Conservation (phyloP, 2,888 invertebrate species). For the Diaperis boleti region DNA sequence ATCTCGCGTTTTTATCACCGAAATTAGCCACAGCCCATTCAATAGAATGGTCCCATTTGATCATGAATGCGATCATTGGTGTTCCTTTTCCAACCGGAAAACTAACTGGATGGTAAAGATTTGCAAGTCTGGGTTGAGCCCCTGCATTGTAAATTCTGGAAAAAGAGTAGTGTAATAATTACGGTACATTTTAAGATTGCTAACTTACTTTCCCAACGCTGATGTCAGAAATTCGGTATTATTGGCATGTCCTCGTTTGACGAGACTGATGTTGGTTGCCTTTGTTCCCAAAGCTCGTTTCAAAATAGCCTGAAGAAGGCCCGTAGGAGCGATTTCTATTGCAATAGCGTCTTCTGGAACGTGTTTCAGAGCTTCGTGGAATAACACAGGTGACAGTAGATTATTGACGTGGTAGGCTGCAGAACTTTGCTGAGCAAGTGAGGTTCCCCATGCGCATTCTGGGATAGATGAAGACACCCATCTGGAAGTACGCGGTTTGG, state of each 20-base stretch:
- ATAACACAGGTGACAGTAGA: slow-evolving; percentile 91
- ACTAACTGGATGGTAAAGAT: slow-evolving; percentile 80
- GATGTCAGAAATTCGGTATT: slow-evolving; percentile 81
- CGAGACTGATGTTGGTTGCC: slow-evolving; percentile 84
- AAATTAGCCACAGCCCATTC: slow-evolving; percentile 90
- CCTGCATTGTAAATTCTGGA: slow-evolving; percentile 84
- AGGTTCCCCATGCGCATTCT: slow-evolving; percentile 82
- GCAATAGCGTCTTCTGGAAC: slow-evolving; percentile 90
- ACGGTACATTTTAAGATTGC: background rate
- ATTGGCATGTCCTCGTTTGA: slow-evolving; percentile 84
- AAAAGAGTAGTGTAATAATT: too few species aligned
- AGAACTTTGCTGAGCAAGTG: slow-evolving; percentile 84
- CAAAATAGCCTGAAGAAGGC: slow-evolving; percentile 92
- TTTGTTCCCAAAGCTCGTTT: slow-evolving; percentile 83
- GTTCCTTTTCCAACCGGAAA: slow-evolving; percentile 94
- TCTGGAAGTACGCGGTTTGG: slow-evolving; percentile 81
- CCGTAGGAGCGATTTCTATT: slow-evolving; percentile 95
- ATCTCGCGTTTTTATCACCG: slow-evolving; percentile 71
- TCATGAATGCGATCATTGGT: slow-evolving; percentile 86
- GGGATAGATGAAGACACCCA: slow-evolving; percentile 98
- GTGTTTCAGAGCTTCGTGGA: slow-evolving; percentile 87
- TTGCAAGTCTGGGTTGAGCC: slow-evolving; percentile 78
- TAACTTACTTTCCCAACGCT: slow-evolving; percentile 82
- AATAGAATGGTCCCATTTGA: slow-evolving; percentile 93
- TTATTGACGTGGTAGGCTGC: slow-evolving; percentile 97